These are phyloP conservation scores for Acronicta aceris DNA, from an alignment of 2,888 invertebrate species.

Conservation along the genomic window DNA sequence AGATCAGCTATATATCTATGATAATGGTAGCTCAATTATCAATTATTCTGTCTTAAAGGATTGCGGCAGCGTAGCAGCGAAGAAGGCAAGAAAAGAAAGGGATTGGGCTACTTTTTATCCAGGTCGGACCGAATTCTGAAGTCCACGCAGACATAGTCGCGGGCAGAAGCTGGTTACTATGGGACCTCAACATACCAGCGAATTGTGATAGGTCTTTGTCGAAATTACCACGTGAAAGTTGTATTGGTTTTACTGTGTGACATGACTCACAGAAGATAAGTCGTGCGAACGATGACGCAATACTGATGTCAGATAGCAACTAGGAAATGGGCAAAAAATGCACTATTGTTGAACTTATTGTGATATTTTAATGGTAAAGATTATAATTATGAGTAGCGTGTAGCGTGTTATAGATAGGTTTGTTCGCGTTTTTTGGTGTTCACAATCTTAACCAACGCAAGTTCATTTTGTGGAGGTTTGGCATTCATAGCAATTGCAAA, in stretches of 20 bases:
- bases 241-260: conserved; percentile 29
- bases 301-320: conserved; percentile 55
- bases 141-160: too few relatives aligned
- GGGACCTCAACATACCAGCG: too few relatives aligned
- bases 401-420: conserved; percentile 2
- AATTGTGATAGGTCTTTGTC: too few relatives aligned
- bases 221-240: neutral
- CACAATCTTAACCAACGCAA: neutral
- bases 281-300: conserved; percentile 56
- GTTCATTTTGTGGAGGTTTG: neutral
- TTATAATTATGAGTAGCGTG: conserved; percentile 23
- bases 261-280: conserved; percentile 38
- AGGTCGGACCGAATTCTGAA: too few relatives aligned
- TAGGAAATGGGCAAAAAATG: conserved; percentile 53
- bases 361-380: conserved; percentile 37
- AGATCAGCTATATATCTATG: too few relatives aligned
- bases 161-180: too few relatives aligned
- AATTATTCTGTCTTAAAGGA: too few relatives aligned
- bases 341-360: conserved; percentile 52
- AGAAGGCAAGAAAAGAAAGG: too few relatives aligned
- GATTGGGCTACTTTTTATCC: too few relatives aligned
- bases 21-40: too few relatives aligned
- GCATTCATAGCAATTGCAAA: neutral
- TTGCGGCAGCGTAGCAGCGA: too few relatives aligned
- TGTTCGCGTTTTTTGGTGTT: conserved; percentile 4